Conservation (phyloP, 1,140 invertebrate genomes). For the Lepidurus apus region DNA sequence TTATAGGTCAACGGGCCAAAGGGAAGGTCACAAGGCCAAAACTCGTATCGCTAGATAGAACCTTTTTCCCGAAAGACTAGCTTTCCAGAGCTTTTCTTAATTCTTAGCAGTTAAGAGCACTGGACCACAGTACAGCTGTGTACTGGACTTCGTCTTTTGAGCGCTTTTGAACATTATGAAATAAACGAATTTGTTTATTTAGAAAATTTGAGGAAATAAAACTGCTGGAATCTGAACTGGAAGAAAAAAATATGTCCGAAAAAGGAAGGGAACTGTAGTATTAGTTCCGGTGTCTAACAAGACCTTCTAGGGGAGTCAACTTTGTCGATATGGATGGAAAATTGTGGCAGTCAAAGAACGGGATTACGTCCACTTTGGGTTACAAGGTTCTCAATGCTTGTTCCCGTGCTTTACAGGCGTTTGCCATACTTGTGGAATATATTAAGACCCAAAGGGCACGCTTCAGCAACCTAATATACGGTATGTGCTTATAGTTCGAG, state of each 20-base stretch:
- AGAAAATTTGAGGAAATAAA: no score
- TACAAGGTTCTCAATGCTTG: not conserved
- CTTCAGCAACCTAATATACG: not conserved
- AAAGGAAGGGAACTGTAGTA: not conserved
- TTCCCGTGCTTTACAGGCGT: not conserved
- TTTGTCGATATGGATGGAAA: not conserved
- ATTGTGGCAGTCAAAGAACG: slow-evolving; percentile 14
- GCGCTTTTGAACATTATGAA: no score
- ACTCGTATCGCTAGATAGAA: not conserved
- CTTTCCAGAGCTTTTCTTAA: no score
- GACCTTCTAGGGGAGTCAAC: not conserved
- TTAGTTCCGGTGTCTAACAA: not conserved
- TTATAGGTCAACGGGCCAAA: not conserved
- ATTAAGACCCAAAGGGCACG: not conserved
- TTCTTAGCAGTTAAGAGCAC: no score
- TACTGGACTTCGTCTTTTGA: no score
- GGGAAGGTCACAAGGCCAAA: not conserved
- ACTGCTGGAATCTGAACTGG: not conserved
- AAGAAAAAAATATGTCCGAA: not conserved
- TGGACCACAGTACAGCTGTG: no score
- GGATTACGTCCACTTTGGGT: not conserved
- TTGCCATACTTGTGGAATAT: not conserved
- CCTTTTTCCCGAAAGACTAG: no score
- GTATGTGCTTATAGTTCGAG: no score
- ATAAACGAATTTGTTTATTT: no score